phyloP scores from a whole-genome alignment of 2,888 invertebrate species.

The Hofmannophila pseudospretella region DNA sequence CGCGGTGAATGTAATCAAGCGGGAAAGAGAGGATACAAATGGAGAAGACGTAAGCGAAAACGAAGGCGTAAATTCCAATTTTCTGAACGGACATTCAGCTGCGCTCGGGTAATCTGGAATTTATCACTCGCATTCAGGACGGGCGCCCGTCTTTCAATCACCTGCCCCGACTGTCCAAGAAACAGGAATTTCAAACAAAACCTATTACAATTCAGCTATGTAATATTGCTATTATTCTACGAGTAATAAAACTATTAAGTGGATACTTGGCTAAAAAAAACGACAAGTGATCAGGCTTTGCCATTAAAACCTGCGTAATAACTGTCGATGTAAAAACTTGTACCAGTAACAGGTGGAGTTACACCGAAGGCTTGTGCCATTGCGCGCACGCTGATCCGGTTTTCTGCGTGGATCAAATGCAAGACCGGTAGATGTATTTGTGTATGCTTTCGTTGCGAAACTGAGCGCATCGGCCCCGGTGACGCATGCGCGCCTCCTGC shows the following conservation, averaged over 20 bases:
- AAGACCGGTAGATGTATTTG: conserved; percentile 33
- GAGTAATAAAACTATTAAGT: too few species aligned
- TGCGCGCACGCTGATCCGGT: conserved; percentile 46
- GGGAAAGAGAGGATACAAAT: conserved; percentile 27
- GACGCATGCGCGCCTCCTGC: conserved; percentile 60
- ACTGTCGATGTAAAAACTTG: conserved; percentile 55
- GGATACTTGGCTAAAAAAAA: not conserved
- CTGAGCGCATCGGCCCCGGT: conserved; percentile 58
- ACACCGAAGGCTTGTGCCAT: conserved; percentile 40
- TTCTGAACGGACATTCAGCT: conserved; percentile 54
- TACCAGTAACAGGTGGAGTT: conserved; percentile 53
- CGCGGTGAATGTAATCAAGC: conserved; percentile 30
- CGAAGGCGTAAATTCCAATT: conserved; percentile 48
- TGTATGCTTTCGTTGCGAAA: conserved; percentile 43
- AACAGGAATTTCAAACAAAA: conserved; percentile 13
- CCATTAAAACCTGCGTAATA: conserved; percentile 28
- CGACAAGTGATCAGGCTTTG: not conserved
- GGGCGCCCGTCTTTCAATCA: conserved; percentile 57
- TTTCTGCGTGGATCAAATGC: conserved; percentile 38
- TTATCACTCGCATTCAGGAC: conserved; percentile 46
- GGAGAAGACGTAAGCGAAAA: too few species aligned
- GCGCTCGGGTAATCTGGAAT: conserved; percentile 48
- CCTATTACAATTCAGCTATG: not conserved
- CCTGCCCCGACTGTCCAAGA: conserved; percentile 26
- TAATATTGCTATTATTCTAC: not conserved